Conservation (phyloP, 1,140 invertebrate species). For the Pristionchus pacificus region DNA sequence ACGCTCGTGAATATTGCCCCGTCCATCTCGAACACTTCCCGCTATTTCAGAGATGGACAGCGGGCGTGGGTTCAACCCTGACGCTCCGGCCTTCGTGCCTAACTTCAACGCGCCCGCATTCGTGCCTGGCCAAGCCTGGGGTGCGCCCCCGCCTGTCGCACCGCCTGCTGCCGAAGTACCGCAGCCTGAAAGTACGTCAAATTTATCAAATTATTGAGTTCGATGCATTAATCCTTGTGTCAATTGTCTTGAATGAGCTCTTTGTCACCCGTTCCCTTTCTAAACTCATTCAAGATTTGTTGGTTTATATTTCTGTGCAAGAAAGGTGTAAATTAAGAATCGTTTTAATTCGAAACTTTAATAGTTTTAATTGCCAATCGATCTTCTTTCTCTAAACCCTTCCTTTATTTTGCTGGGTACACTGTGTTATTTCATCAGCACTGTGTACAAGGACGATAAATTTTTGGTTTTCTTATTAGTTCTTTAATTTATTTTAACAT, state of each 20-base stretch:
- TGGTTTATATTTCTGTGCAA: not conserved
- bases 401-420: too few relatives aligned
- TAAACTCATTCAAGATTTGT: not conserved
- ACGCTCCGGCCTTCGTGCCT: conserved; percentile 43
- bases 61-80: conserved; percentile 31
- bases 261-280: not conserved
- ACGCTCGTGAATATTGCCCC: too few relatives aligned
- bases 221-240: conserved; percentile 1
- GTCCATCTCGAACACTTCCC: too few relatives aligned
- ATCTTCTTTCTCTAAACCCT: too few relatives aligned
- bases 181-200: conserved; percentile 6
- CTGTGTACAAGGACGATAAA: too few relatives aligned
- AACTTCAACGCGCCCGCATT: conserved; percentile 44
- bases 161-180: conserved; percentile 6
- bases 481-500: not conserved
- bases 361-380: too few relatives aligned
- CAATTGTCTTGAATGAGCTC: conserved; percentile 6
- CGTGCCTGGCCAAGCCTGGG: conserved; percentile 38
- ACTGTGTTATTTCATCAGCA: too few relatives aligned
- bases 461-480: too few relatives aligned
- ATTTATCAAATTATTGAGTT: not conserved
- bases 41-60: too few relatives aligned
- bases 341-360: too few relatives aligned
- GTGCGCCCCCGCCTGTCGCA: conserved; percentile 16
- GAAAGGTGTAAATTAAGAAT: not conserved